These are phyloP conservation scores for Nymphicus hollandicus DNA, from an alignment of 2,113 vertebrate genomes.

Conservation along the genomic window DNA sequence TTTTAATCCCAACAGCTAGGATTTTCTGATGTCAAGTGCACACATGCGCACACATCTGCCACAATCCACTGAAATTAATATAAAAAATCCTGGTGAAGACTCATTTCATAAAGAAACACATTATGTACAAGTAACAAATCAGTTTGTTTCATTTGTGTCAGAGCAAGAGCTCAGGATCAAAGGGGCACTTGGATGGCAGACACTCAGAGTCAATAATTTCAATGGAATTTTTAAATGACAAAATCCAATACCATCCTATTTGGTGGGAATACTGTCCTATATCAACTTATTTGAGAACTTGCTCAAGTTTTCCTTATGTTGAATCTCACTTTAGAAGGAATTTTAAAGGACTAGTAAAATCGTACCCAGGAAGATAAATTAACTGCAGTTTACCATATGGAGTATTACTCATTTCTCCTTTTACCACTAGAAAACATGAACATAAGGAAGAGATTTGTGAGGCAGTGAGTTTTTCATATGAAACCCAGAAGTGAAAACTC, in stretches of 20 bases:
- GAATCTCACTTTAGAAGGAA: not conserved
- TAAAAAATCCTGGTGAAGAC: not conserved
- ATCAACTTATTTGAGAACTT: not conserved
- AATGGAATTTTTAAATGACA: not conserved
- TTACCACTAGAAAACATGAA: slow-evolving; percentile 11
- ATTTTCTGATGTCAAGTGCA: not conserved
- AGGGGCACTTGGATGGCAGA: not conserved
- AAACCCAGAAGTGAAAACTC: slow-evolving; percentile 1
- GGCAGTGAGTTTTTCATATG: not conserved
- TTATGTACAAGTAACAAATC: not conserved
- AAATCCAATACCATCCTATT: not conserved
- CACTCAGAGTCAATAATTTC: rapidly evolving
- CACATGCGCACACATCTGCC: not conserved
- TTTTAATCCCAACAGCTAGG: not conserved
- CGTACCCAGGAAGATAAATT: not conserved
- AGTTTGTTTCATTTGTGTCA: not conserved
- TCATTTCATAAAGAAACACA: not conserved
- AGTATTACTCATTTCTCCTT: slow-evolving; percentile 35
- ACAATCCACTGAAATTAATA: not conserved
- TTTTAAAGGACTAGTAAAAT: slow-evolving; percentile 19
- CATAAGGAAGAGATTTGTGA: slow-evolving; percentile 29
- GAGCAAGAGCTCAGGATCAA: not conserved
- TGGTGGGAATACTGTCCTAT: not conserved
- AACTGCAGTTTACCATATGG: slow-evolving; percentile 49
- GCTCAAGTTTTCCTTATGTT: not conserved